These are phyloP conservation scores for Thamnophis elegans DNA, from an alignment of 2,797 vertebrate genomes.

Conservation along the genomic window DNA sequence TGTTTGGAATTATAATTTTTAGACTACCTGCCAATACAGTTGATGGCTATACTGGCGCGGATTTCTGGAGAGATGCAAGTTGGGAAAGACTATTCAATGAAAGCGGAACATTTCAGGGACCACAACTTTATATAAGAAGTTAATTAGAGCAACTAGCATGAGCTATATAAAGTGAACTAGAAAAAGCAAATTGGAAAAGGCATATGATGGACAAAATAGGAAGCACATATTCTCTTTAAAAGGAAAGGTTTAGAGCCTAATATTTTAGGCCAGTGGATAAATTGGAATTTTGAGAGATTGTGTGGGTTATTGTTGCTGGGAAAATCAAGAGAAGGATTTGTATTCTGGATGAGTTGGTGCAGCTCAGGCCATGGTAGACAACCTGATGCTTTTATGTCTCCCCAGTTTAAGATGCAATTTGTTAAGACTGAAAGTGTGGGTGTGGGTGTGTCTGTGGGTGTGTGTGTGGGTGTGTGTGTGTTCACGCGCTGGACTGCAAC, in stretches of 20 bases:
- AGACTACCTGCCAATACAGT: not conserved
- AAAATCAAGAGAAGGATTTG: not conserved
- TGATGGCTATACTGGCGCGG: not conserved
- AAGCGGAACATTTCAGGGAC: not conserved
- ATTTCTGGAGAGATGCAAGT: not conserved
- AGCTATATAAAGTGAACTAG: not conserved
- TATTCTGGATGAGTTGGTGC: not conserved
- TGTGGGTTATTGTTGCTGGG: not conserved
- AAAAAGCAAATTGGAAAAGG: not conserved
- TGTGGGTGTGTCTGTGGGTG: not conserved
- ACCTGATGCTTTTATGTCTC: not conserved
- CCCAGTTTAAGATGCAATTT: not conserved
- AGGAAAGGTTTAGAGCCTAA: not conserved
- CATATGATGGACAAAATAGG: not conserved
- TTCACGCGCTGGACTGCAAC: not conserved
- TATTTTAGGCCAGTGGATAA: not conserved
- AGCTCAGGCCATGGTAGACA: not conserved
- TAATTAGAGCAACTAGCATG: conserved; percentile 6
- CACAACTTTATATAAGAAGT: not conserved
- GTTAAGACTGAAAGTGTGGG: not conserved
- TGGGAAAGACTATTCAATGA: not conserved
- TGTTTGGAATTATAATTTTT: not conserved
- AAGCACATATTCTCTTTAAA: not conserved
- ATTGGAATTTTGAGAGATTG: not conserved
- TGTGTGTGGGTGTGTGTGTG: not conserved